Base-by-base conservation (phyloP, 2,797 vertebrate species). In the Gymnoscopelus braueri region DNA sequence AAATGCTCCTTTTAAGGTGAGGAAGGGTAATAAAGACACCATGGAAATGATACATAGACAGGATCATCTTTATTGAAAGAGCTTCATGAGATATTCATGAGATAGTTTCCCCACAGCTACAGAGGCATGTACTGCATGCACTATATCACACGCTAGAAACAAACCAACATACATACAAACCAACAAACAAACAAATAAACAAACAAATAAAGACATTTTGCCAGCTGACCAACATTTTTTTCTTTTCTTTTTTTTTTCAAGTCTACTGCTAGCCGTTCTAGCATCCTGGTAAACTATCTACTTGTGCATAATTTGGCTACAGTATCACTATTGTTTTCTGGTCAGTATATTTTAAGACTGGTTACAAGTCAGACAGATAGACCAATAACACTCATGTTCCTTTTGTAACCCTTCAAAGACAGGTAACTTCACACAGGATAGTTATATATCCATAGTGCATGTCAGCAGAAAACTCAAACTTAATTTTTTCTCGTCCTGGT, bases 61-160 rank as follows among this genome's bases (percentile, higher is more conserved):
- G 75, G 54, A 86, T 84, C 78, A 81, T 86, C 83, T 94, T 94
- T 94, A 94, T 93, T 94, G 82, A 88, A 90, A 89, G 76, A 77
- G 83, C 84, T 80, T 86, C 54, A 79, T 87, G 71, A 75, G 79
- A 84, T 65, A 84, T 84, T 77, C 70, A 63, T 67, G 26, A 29
- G 32, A 60, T 63, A 63, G 74, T 83, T 90, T 89, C 63, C 87
- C 84, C 81, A 91, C 77, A 83, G 87, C 83, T 87, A 92, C 87
- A 88, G 81, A 89, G 86, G 78, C 88, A 83, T 84, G 83, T 74
- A 90, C 82, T 79, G 86, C 93, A 94, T 94, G 93, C 93, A 93
- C 84, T 86, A 93, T 81, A 79, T 75, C 87, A 90, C 89, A 91
- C 84, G 39, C 73, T 74, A 81, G 57, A 78, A 89, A 92, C 78